Conservation (phyloP, 2,797 vertebrate genomes). For the Rhinoraja longicauda region DNA sequence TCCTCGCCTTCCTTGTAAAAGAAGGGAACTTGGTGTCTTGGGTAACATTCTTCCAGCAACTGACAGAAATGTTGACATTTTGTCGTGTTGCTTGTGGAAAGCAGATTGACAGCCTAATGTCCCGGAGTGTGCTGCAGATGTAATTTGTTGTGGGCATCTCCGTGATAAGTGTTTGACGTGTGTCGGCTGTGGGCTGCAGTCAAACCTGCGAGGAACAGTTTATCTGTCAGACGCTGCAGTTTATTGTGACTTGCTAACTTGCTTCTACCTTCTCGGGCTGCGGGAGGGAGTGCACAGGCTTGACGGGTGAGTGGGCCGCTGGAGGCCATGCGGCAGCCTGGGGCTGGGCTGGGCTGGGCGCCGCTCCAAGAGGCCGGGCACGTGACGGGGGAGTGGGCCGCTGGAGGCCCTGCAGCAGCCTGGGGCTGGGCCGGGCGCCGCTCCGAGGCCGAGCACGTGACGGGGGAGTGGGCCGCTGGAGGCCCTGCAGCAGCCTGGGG, state of each 20-base stretch:
- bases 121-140: neutral
- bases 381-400: too few relatives aligned
- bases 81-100: neutral
- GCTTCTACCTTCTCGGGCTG: neutral
- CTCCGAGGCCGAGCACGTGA: too few relatives aligned
- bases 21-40: neutral
- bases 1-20: neutral
- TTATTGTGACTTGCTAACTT: neutral
- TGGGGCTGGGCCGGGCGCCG: too few relatives aligned
- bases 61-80: neutral
- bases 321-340: too few relatives aligned
- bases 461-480: too few relatives aligned
- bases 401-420: too few relatives aligned
- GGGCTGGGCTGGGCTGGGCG: too few relatives aligned
- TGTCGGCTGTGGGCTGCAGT: neutral
- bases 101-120: neutral
- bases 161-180: neutral
- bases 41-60: neutral
- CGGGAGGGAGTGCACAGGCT: too few relatives aligned
- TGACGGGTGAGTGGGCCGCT: too few relatives aligned
- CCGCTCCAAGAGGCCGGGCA: too few relatives aligned
- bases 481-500: too few relatives aligned
- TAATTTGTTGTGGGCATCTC: neutral
- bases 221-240: neutral
- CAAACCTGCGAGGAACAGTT: neutral